phyloP scores from a whole-genome alignment of 2,888 invertebrate species.

The Pseudoips prasinana region DNA sequence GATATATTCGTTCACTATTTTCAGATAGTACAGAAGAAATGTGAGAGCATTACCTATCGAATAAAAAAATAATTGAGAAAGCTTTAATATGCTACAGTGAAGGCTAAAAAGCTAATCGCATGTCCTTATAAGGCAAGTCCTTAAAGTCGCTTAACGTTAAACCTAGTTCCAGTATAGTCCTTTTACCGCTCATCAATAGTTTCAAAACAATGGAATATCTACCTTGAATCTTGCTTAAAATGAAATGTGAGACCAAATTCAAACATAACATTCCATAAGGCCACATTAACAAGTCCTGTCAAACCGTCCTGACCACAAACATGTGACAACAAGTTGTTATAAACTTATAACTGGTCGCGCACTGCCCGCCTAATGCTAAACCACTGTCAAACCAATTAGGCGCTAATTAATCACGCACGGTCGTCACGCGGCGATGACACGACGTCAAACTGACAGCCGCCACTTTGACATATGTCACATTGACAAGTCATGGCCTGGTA shows the following conservation, averaged over 20 bases:
- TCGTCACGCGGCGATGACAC: slow-evolving; percentile 54
- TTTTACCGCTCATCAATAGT: too few species aligned
- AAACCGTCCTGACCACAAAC: not conserved
- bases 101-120: too few species aligned
- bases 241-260: not conserved
- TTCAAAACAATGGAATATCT: too few species aligned
- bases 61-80: too few species aligned
- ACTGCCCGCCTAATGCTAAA: slow-evolving; percentile 32
- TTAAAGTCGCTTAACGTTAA: too few species aligned
- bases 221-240: too few species aligned
- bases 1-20: too few species aligned
- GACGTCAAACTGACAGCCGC: slow-evolving; percentile 55
- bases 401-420: slow-evolving; percentile 48
- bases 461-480: slow-evolving; percentile 60
- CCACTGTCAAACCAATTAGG: slow-evolving; percentile 58
- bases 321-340: not conserved
- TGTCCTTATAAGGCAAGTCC: too few species aligned
- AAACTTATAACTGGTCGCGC: slow-evolving; percentile 12
- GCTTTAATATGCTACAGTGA: too few species aligned
- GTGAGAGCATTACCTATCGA: too few species aligned
- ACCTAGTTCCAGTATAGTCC: too few species aligned
- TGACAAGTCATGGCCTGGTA: slow-evolving; percentile 57
- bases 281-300: not conserved
- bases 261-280: not conserved
- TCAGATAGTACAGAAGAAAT: too few species aligned